These are phyloP conservation scores for Callyntrura sp. DNA, from an alignment of 2,888 invertebrate genomes.

Conservation along the genomic window DNA sequence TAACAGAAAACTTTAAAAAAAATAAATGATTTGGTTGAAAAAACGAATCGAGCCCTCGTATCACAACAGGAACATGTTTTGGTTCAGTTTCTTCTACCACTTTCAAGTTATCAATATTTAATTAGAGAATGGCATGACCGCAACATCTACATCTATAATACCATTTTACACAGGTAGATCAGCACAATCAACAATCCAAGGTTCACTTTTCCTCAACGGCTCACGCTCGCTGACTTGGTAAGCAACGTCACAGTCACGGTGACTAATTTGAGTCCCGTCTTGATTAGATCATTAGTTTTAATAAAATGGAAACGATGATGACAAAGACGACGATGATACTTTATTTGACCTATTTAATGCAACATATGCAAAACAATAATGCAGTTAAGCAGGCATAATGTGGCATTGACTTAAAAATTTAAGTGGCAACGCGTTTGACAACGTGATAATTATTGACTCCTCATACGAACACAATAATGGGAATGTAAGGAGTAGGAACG, in stretches of 20 bases:
- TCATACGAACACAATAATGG: background rate
- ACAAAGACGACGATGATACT: slow-evolving; percentile 32
- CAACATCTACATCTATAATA: background rate
- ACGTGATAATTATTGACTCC: background rate
- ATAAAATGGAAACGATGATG: slow-evolving; percentile 30
- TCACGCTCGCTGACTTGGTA: background rate
- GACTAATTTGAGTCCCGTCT: slow-evolving; percentile 63
- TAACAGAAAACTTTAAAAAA: too few species aligned
- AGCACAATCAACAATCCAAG: slow-evolving; percentile 25
- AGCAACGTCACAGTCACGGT: slow-evolving; percentile 21
- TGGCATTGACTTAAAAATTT: background rate
- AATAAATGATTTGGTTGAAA: too few species aligned
- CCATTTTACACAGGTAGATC: background rate
- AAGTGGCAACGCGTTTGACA: background rate
- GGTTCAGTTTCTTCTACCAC: too few species aligned
- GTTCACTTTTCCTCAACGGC: background rate
- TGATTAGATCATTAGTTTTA: slow-evolving; percentile 68
- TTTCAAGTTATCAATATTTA: background rate
- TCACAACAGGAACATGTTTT: too few species aligned
- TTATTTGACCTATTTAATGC: slow-evolving; percentile 68
- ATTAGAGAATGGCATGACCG: slow-evolving; percentile 1
- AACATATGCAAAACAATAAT: background rate
- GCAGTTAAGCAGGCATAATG: background rate
- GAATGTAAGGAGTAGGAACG: background rate
- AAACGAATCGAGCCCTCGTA: too few species aligned